Conservation (phyloP, 2,113 vertebrate genomes). For the Callorhinus ursinus region DNA sequence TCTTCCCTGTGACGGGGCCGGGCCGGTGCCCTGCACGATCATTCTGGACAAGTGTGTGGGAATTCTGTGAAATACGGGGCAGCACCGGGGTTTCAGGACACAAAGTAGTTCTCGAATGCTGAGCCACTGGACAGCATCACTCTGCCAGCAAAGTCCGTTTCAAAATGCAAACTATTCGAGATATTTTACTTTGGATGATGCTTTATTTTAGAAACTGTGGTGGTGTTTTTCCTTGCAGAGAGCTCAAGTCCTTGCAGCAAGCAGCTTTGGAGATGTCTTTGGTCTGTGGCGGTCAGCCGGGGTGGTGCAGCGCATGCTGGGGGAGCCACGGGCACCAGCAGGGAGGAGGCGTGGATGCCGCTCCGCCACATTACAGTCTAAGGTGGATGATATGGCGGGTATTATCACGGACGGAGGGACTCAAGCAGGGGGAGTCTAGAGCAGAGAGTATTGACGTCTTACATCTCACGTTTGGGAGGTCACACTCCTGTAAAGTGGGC, state of each 20-base stretch:
- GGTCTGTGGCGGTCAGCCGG: no score
- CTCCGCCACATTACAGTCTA: neutral
- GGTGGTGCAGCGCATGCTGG: no score
- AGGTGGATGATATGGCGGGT: accelerated
- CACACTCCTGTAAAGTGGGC: neutral
- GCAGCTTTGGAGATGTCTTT: neutral
- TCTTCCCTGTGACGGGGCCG: neutral
- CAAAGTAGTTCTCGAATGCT: accelerated
- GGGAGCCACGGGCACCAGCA: accelerated
- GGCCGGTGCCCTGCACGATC: accelerated
- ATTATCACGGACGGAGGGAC: accelerated
- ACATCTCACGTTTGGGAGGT: neutral
- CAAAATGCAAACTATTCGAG: neutral
- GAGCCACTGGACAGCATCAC: neutral
- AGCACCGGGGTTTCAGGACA: neutral
- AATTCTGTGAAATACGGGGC: neutral
- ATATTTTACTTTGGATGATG: neutral
- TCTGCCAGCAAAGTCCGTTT: accelerated
- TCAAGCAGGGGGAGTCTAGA: accelerated
- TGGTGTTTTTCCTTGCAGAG: no score
- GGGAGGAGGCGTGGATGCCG: neutral
- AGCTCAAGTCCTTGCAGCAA: neutral
- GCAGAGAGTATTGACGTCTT: accelerated
- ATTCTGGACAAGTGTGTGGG: neutral
- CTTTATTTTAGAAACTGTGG: neutral